phyloP scores from a whole-genome alignment of 2,888 invertebrate genomes.

The Cantharis rustica region DNA sequence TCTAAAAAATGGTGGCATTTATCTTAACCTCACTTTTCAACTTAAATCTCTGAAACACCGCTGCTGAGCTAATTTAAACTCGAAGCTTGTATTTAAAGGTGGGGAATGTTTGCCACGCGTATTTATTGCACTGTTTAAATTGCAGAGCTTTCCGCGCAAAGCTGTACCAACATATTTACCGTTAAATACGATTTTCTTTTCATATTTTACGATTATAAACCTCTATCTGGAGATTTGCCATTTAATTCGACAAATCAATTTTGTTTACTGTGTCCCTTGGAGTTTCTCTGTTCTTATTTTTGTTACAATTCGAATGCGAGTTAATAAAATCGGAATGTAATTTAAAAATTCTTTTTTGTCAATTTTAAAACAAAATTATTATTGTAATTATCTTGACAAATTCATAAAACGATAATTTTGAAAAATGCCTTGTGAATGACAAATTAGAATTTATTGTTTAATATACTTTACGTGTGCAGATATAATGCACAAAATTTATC shows the following conservation, averaged over 20 bases:
- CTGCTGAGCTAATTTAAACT: background rate
- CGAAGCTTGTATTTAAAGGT: no score
- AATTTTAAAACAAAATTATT: no score
- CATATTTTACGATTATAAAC: background rate
- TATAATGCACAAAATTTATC: background rate
- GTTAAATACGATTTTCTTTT: background rate
- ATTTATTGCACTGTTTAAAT: no score
- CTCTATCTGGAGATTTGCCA: background rate
- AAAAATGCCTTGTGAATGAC: background rate
- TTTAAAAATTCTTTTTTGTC: background rate
- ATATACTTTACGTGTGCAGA: background rate
- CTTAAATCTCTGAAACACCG: background rate
- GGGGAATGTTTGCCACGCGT: no score
- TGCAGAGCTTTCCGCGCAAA: background rate
- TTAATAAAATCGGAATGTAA: background rate
- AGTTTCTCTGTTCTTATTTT: background rate
- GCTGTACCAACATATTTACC: background rate
- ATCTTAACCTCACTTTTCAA: background rate
- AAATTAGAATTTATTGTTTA: background rate
- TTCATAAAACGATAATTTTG: background rate
- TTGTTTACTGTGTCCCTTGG: background rate
- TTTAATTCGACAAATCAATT: background rate
- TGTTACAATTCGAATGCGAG: background rate
- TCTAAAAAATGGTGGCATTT: no score
- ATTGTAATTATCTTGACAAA: no score